A percentile compares a stretch with the other conserved stretches of the same genome.
Evolutionary conservation across 2,113 vertebrate species (phyloP).

Genomic region (Pithys albifrons): DNA sequence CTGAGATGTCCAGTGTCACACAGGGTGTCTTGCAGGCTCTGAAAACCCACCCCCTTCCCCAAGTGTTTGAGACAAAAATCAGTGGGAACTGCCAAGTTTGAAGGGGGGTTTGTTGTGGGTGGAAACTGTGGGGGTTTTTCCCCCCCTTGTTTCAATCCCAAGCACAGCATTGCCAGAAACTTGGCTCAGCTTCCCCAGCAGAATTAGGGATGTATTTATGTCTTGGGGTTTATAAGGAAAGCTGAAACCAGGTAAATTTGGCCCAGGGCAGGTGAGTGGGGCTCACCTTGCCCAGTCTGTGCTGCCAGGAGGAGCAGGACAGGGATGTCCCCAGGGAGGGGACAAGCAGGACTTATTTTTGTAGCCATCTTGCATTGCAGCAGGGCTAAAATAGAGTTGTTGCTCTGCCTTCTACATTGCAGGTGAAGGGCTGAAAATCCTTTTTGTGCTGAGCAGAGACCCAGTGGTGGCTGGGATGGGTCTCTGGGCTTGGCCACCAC

Average conservation of each 20-base stretch:
- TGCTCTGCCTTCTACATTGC: not conserved
- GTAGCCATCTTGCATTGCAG: not conserved
- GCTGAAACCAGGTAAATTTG: conserved; percentile 26
- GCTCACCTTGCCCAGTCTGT: accelerated
- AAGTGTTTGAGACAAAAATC: not conserved
- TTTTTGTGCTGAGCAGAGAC: not conserved
- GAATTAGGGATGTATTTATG: not conserved
- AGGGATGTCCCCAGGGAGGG: conserved; percentile 4
- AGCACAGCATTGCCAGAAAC: not conserved
- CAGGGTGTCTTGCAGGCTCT: not conserved
- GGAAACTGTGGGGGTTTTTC: not conserved
- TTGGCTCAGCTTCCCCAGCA: not conserved
- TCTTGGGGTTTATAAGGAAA: not conserved
- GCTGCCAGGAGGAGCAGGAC: not conserved
- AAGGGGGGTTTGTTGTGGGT: not conserved
- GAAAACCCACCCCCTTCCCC: not conserved
- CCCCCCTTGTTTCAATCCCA: not conserved
- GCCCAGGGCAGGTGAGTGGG: not conserved
- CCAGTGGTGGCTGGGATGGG: not conserved
- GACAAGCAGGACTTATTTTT: not conserved
- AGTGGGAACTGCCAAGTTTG: not conserved
- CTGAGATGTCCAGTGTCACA: not conserved
- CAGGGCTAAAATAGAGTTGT: not conserved
- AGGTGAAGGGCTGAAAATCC: not conserved
- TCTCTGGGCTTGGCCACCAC: not conserved